phyloP scores from a whole-genome alignment of 2,888 invertebrate species.

The Diarsia rubi region DNA sequence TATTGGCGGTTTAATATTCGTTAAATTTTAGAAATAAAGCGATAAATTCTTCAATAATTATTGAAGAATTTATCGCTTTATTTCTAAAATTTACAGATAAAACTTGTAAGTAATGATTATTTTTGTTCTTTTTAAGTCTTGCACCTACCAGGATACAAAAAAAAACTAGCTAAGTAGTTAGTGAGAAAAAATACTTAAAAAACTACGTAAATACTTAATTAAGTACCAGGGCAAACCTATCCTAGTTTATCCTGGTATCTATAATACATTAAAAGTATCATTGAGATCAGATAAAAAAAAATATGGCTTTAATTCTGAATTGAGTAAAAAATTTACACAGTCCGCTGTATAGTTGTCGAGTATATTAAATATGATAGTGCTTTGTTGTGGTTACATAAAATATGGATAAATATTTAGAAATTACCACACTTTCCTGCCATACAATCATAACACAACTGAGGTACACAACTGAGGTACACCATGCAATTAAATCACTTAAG shows the following conservation, averaged over 20 bases:
- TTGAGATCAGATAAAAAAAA: too few species aligned
- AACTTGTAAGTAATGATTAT: slow-evolving; percentile 2
- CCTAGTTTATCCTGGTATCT: neutral
- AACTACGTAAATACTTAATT: too few species aligned
- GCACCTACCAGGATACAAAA: too few species aligned
- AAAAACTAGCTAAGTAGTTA: too few species aligned
- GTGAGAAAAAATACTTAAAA: too few species aligned
- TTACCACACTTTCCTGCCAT: neutral
- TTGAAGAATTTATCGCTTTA: slow-evolving; percentile 33
- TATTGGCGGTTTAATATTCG: slow-evolving; percentile 58
- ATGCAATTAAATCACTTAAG: neutral
- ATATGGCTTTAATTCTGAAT: neutral
- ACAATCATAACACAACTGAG: neutral
- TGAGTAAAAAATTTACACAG: neutral
- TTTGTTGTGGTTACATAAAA: neutral
- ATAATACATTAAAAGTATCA: too few species aligned
- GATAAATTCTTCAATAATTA: too few species aligned
- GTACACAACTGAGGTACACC: too few species aligned
- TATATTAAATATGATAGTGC: neutral
- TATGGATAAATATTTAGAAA: neutral
- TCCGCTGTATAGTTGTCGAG: neutral
- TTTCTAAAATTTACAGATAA: slow-evolving; percentile 7
- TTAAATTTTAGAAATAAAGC: too few species aligned
- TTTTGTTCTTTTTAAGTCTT: too few species aligned
- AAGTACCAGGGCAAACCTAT: neutral